Evolutionary conservation across 2,888 invertebrate species (phyloP).

Genomic region (Cataglyphis livida): DNA sequence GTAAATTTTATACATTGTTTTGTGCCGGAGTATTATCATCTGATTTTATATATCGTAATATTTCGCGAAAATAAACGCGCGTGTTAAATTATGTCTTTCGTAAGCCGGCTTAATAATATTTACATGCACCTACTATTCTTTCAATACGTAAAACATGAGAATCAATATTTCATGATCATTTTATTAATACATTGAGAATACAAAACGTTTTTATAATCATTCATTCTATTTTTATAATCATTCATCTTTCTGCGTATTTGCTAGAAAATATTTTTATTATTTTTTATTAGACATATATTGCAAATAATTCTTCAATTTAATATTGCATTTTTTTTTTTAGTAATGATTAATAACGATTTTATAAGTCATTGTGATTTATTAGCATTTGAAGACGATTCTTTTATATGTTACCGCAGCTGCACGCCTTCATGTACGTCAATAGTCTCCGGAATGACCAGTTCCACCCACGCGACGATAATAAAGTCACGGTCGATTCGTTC

Average conservation of each 20-base stretch:
- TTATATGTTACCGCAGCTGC: slow-evolving; percentile 58
- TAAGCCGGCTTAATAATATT: slow-evolving; percentile 48
- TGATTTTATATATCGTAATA: slow-evolving; percentile 19
- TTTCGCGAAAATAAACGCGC: slow-evolving; percentile 54
- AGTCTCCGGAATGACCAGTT: slow-evolving; percentile 60
- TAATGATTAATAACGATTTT: slow-evolving; percentile 36
- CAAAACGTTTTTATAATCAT: not conserved
- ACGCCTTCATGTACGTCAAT: slow-evolving; percentile 58
- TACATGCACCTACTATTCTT: not conserved
- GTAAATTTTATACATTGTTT: slow-evolving; percentile 61
- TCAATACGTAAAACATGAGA: not conserved
- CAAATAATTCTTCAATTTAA: not conserved
- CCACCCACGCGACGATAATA: slow-evolving; percentile 72
- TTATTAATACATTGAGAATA: not conserved
- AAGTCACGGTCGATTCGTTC: slow-evolving; percentile 73
- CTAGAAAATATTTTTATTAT: not conserved
- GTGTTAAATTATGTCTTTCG: slow-evolving; percentile 39
- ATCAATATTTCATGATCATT: not conserved
- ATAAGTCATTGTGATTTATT: slow-evolving; percentile 37
- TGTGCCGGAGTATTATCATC: slow-evolving; percentile 57
- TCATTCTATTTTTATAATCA: not conserved
- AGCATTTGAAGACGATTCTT: slow-evolving; percentile 39
- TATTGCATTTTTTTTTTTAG: not conserved
- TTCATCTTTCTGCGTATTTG: not conserved
- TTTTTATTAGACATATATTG: not conserved